Conservation (phyloP, 2,797 vertebrate genomes). For the Urophycis tenuis region DNA sequence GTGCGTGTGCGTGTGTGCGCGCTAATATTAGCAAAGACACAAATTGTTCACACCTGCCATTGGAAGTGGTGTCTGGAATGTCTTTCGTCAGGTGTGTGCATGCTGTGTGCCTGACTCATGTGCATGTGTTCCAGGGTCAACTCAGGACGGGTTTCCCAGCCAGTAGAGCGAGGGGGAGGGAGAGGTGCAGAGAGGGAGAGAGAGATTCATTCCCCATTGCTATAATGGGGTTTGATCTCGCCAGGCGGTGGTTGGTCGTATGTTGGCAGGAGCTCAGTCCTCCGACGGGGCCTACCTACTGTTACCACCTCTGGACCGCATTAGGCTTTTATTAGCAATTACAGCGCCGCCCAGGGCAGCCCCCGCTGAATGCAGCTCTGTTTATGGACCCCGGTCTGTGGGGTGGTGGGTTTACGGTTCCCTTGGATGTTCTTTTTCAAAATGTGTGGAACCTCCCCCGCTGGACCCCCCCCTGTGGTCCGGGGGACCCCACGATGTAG, state of each 20-base stretch:
- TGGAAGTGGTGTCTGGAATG: constrained; percentile 34
- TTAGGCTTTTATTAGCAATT: constrained; percentile 42
- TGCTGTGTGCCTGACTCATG: background rate
- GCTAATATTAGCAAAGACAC: background rate
- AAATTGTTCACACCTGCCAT: constrained; percentile 48
- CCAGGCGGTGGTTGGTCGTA: constrained; percentile 29
- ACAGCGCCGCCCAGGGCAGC: constrained; percentile 43
- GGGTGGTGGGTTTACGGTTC: background rate
- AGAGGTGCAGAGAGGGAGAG: background rate
- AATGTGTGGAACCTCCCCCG: too few relatives aligned
- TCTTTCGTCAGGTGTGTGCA: constrained; percentile 38
- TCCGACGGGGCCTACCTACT: constrained; percentile 31
- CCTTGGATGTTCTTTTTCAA: too few relatives aligned
- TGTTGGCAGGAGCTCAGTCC: background rate
- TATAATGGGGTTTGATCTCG: constrained; percentile 55
- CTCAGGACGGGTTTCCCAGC: constrained; percentile 34
- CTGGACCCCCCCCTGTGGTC: too few relatives aligned
- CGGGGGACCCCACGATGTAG: too few relatives aligned
- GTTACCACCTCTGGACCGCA: constrained; percentile 32
- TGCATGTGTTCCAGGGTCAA: constrained; percentile 24
- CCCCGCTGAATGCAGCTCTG: background rate
- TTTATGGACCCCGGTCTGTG: background rate
- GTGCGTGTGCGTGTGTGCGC: background rate
- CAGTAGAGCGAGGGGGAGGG: background rate
- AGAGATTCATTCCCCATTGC: constrained; percentile 43